Evolutionary conservation across 1,140 invertebrate genomes (phyloP).

Genomic region (Zeugodacus cucurbitae): DNA sequence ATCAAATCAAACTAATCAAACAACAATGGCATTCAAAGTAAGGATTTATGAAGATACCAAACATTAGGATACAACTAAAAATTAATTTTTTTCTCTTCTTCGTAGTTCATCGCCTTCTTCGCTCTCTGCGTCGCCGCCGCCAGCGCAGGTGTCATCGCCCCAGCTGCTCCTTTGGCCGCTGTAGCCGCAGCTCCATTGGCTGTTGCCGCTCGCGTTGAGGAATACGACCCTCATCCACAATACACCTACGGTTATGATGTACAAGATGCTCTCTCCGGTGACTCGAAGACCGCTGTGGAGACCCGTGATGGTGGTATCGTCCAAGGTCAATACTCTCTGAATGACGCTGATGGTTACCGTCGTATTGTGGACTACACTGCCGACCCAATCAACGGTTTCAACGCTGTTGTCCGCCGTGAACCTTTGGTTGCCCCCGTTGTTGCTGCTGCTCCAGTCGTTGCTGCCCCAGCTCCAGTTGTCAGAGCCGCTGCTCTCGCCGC

Average conservation of each 20-base stretch:
- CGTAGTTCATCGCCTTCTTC: constrained; percentile 61
- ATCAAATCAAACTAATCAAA: background rate
- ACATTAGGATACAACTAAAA: constrained; percentile 13
- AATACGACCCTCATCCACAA: constrained; percentile 72
- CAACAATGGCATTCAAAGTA: constrained; percentile 44
- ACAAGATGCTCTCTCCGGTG: constrained; percentile 71
- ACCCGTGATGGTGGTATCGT: constrained; percentile 66
- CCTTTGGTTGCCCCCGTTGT: constrained; percentile 55
- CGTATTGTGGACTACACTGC: constrained; percentile 66
- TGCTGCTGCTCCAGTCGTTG: constrained; percentile 45
- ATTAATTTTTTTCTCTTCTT: constrained; percentile 19
- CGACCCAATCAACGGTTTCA: constrained; percentile 67
- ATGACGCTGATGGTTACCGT: constrained; percentile 66
- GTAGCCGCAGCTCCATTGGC: constrained; percentile 52
- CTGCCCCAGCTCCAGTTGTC: constrained; percentile 54
- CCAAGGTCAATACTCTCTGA: constrained; percentile 65
- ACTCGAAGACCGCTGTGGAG: constrained; percentile 65
- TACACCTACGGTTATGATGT: constrained; percentile 78
- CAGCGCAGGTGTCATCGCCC: constrained; percentile 57
- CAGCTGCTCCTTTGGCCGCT: too few relatives aligned
- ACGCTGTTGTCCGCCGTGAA: constrained; percentile 66
- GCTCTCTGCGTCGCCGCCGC: constrained; percentile 61
- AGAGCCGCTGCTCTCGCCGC: constrained; percentile 54
- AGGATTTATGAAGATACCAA: background rate
- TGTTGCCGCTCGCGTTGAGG: constrained; percentile 49